Percentiles rank a stretch among this genome's conserved stretches.
phyloP scores from a whole-genome alignment of 2,113 vertebrate species.

The Nansenia antarctica region DNA sequence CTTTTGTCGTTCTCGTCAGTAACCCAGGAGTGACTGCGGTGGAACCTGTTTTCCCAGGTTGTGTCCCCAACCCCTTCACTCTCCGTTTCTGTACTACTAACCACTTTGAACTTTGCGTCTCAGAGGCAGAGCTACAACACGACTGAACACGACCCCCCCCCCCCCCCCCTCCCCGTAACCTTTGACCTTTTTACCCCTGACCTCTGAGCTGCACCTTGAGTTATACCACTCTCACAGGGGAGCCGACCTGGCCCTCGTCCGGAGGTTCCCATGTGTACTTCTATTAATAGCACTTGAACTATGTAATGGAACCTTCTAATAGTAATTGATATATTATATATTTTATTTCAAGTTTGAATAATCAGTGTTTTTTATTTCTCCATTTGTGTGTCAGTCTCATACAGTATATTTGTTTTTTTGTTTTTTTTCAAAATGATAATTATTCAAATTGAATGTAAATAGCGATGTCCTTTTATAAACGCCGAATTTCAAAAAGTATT shows the following conservation, averaged over 20 bases:
- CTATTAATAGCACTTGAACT: conserved; percentile 80
- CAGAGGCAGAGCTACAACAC: conserved; percentile 68
- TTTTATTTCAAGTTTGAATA: conserved; percentile 69
- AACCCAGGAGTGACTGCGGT: conserved; percentile 37
- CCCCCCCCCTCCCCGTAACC: conserved; percentile 58
- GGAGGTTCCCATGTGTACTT: conserved; percentile 51
- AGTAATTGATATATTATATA: conserved; percentile 66
- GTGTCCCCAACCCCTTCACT: conserved; percentile 2
- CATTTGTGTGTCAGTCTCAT: conserved; percentile 62
- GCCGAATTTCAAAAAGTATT: conserved; percentile 76
- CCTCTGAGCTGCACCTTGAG: conserved; percentile 72
- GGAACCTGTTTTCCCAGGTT: conserved; percentile 29
- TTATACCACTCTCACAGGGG: conserved; percentile 67
- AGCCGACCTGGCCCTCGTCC: conserved; percentile 1
- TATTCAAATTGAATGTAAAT: conserved; percentile 77
- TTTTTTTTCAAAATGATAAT: conserved; percentile 54
- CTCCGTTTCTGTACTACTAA: conserved; percentile 57
- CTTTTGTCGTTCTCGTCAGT: conserved; percentile 30
- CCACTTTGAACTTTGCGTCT: conserved; percentile 69
- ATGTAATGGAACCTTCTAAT: conserved; percentile 67
- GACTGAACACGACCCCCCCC: too few relatives aligned
- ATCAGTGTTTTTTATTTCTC: conserved; percentile 71
- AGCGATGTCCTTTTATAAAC: conserved; percentile 70
- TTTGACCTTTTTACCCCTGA: conserved; percentile 54
- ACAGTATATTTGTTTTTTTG: conserved; percentile 50